phyloP scores from a whole-genome alignment of 2,888 invertebrate species.

The Euclidia mi region DNA sequence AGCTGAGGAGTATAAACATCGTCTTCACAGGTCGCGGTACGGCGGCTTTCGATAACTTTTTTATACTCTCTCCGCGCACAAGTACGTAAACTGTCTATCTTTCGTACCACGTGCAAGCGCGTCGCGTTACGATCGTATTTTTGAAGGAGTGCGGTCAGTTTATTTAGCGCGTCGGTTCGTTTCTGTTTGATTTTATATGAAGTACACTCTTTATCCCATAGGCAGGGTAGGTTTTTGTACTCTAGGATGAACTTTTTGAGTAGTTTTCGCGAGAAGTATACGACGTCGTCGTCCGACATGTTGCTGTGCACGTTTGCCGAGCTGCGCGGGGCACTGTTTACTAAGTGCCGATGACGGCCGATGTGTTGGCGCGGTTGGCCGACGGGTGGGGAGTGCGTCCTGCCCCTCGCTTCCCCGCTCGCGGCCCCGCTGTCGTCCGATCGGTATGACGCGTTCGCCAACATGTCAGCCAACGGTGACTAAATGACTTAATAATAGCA shows the following conservation, averaged over 20 bases:
- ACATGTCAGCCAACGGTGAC: too few relatives aligned
- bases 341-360: slow-evolving; percentile 68
- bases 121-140: slow-evolving; percentile 79
- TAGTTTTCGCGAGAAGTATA: slow-evolving; percentile 77
- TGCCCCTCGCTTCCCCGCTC: slow-evolving; percentile 1
- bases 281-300: slow-evolving; percentile 64
- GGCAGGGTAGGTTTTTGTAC: slow-evolving; percentile 74
- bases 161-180: slow-evolving; percentile 73
- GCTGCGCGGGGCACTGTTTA: slow-evolving; percentile 79
- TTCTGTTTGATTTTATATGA: slow-evolving; percentile 75
- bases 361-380: slow-evolving; percentile 10
- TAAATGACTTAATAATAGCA: too few relatives aligned
- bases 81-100: slow-evolving; percentile 82
- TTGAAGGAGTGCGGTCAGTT: slow-evolving; percentile 75
- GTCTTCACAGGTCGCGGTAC: slow-evolving; percentile 59
- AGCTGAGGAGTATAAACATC: slow-evolving; percentile 75
- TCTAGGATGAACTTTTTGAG: slow-evolving; percentile 73
- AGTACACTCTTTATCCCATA: slow-evolving; percentile 74
- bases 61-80: slow-evolving; percentile 79
- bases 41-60: slow-evolving; percentile 71
- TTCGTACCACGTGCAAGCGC: slow-evolving; percentile 77
- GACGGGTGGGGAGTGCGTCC: not conserved
- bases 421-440: not conserved
- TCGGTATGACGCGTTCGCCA: not conserved
- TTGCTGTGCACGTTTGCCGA: slow-evolving; percentile 65